Percentiles rank a stretch among this genome's conserved stretches.
These are phyloP conservation scores for Rachycentron canadum DNA, from an alignment of 2,797 vertebrate genomes.

Conservation along the genomic window DNA sequence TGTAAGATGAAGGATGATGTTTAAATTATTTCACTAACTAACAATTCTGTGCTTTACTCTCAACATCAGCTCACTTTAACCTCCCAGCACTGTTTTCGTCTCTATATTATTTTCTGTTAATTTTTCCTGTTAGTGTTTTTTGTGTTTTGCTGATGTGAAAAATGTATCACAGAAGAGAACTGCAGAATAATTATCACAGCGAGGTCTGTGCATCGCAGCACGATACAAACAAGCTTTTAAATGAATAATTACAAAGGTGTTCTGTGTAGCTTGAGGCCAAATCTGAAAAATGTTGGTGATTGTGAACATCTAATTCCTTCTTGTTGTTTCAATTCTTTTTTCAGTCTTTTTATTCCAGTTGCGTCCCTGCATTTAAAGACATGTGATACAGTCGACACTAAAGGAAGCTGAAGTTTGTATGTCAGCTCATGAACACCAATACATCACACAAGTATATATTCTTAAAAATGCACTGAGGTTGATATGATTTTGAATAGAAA, in stretches of 20 bases:
- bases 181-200: slow-evolving; percentile 38
- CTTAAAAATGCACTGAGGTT: background rate
- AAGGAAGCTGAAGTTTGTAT: background rate
- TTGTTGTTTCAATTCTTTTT: background rate
- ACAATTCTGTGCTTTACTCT: background rate
- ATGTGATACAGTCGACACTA: background rate
- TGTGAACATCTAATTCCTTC: slow-evolving; percentile 10
- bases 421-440: too few species aligned
- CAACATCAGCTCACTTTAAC: background rate
- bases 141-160: slow-evolving; percentile 4
- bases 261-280: background rate
- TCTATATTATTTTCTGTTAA: background rate
- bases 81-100: background rate
- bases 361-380: background rate
- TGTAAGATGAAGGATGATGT: background rate
- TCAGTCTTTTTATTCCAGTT: background rate
- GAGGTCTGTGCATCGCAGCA: slow-evolving; percentile 37
- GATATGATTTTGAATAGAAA: background rate
- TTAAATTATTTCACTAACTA: background rate
- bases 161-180: slow-evolving; percentile 19
- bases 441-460: background rate
- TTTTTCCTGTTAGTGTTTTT: background rate
- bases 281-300: background rate
- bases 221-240: slow-evolving; percentile 30
- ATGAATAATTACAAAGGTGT: slow-evolving; percentile 30